A percentile compares a stretch with the other conserved stretches of the same genome.
Conservation (phyloP, 2,888 invertebrate species). For the Agrilus cyanescens region DNA sequence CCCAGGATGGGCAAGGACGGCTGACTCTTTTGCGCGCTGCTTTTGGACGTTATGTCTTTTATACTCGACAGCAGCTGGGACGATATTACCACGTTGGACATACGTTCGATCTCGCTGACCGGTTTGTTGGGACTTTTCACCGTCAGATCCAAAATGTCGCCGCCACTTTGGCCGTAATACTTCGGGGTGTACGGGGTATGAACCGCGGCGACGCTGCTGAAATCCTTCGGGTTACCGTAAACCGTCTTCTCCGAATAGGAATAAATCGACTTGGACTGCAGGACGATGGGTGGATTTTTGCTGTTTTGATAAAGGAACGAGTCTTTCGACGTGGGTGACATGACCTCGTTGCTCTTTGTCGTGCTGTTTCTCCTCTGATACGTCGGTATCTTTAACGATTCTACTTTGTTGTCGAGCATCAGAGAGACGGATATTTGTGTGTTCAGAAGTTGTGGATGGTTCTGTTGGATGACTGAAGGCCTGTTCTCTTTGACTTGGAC, state of each 20-base stretch:
- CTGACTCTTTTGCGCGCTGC: conserved; percentile 9
- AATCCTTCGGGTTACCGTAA: conserved; percentile 63
- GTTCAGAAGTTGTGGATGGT: conserved; percentile 5
- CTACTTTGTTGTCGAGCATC: conserved; percentile 11
- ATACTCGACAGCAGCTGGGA: conserved; percentile 10
- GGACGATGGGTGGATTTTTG: conserved; percentile 42
- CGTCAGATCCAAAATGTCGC: conserved; percentile 54
- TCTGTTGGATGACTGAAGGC: conserved; percentile 30
- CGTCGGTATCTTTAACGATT: background rate
- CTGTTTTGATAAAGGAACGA: conserved; percentile 19
- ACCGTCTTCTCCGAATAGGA: conserved; percentile 51
- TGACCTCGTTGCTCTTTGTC: background rate
- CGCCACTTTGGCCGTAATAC: conserved; percentile 29
- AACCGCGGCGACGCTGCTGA: conserved; percentile 44
- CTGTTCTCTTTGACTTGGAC: conserved; percentile 22
- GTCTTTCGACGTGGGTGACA: conserved; percentile 3
- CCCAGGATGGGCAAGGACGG: conserved; percentile 33
- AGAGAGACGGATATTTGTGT: conserved; percentile 16
- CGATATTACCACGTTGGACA: conserved; percentile 34
- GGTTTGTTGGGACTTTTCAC: conserved; percentile 40
- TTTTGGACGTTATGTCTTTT: conserved; percentile 12
- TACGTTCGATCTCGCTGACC: conserved; percentile 47
- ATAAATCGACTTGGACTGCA: conserved; percentile 54
- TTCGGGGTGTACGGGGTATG: conserved; percentile 34
- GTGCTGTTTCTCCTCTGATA: no score